Conservation (phyloP, 2,113 vertebrate genomes). For the Ifrita kowaldi region DNA sequence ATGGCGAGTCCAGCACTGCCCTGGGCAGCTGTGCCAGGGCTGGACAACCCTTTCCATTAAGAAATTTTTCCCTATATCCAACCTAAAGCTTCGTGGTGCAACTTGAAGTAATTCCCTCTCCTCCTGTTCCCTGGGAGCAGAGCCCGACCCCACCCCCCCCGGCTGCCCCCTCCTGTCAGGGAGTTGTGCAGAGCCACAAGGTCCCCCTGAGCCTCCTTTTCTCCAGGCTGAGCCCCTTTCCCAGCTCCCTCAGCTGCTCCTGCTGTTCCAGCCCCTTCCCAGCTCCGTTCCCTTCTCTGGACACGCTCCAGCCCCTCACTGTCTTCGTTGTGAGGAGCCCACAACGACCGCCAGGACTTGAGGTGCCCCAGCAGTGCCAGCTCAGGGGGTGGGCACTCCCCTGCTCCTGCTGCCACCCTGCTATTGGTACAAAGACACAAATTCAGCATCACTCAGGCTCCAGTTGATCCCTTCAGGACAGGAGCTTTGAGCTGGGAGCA, state of each 20-base stretch:
- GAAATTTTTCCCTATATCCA: neutral
- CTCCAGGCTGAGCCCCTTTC: neutral
- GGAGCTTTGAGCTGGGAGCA: neutral
- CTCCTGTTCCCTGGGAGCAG: neutral
- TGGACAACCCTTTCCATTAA: neutral
- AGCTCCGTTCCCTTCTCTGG: neutral
- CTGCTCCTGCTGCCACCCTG: neutral
- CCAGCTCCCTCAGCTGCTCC: neutral
- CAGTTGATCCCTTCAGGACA: neutral
- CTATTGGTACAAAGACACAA: neutral
- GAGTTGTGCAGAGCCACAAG: neutral
- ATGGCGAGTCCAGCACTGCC: neutral
- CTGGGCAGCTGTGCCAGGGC: neutral
- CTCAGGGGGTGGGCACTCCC: no score
- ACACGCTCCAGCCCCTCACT: accelerated
- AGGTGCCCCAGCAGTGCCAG: neutral
- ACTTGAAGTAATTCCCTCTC: accelerated
- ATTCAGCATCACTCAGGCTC: neutral
- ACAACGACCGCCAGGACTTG: neutral
- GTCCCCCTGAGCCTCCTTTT: neutral
- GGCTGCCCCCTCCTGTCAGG: neutral
- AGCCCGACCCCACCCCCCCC: neutral
- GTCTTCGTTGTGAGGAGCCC: neutral
- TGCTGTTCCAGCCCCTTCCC: neutral
- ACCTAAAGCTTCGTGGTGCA: accelerated